These are phyloP conservation scores for Casuarius casuarius DNA, from an alignment of 2,113 vertebrate species.

Conservation along the genomic window DNA sequence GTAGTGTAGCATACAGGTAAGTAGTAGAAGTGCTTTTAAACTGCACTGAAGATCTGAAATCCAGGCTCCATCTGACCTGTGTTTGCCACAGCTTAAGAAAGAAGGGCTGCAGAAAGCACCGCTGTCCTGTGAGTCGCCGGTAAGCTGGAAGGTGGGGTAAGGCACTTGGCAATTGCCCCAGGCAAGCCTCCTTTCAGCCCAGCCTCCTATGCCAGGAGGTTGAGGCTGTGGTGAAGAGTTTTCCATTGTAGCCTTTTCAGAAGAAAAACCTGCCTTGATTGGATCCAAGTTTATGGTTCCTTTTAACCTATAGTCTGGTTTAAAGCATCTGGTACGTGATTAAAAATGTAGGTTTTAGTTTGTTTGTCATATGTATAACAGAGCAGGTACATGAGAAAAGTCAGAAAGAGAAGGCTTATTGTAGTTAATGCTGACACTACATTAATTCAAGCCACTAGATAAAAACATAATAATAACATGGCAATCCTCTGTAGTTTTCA, in stretches of 20 bases:
- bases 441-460: not conserved
- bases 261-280: not conserved
- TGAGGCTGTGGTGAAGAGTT: not conserved
- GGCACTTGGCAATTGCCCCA: no score
- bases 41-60: not conserved
- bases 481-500: not conserved
- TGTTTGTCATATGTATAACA: not conserved
- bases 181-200: not conserved
- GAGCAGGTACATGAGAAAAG: not conserved
- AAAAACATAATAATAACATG: not conserved
- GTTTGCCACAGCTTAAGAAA: not conserved
- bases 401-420: not conserved
- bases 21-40: not conserved
- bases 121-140: not conserved
- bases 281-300: not conserved
- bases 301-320: not conserved
- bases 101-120: not conserved
- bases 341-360: not conserved
- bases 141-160: not conserved
- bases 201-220: not conserved
- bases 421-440: not conserved
- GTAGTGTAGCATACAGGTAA: not conserved
- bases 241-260: not conserved
- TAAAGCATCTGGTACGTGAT: not conserved
- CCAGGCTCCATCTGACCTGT: not conserved